Base-by-base conservation (phyloP, 2,888 invertebrate genomes). In the Plebejus melissa region DNA sequence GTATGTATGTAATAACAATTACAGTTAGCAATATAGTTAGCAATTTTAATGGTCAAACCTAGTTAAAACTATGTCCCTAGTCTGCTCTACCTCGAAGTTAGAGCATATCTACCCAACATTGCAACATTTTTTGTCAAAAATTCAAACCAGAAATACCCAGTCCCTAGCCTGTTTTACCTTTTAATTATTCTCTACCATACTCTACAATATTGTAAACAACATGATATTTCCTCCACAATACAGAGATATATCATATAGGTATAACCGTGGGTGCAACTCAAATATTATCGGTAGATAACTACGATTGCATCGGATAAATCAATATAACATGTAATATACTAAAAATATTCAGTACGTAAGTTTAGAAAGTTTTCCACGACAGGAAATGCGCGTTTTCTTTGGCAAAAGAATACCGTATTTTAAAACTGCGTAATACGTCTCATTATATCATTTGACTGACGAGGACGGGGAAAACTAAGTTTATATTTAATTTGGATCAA, bases 401-500 rank as follows among this genome's bases (percentile, higher is more conserved):
- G 65, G 65, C 65, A 65, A 16, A 32, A 32, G 65, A 36, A 36
- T 65, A 1, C 5, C 16, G 65, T 32, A 13, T 65, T 65, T 65
- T 13, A 65, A 58, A 60, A 65, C 65, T 65, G 65, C 65, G 65
- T 65, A 65, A 65, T 65, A 13, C 32, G 65, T 36, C 13, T 5
- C 65, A 32, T 65, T 65, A 65, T 65, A 65, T 32, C 32, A 65
- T 13, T 28, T 13, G 3, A 65, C 9, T 65, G 13, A 65, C 32
- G 13, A 32, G 65, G 65, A 65, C 65, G 32, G 65, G 4, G 1
- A 65, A 65, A 65, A 65, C 5, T 32, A 1, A 65, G 4, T 36
- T 65, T 60, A 4, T 11, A 32, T 32, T 36, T 36, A 32, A 65
- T 65, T 65, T 32, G 5, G 32, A 16, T 32, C 32, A 36, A 32